Evolutionary conservation across 2,888 invertebrate species (phyloP).

Genomic region (Athrips mouffetella): DNA sequence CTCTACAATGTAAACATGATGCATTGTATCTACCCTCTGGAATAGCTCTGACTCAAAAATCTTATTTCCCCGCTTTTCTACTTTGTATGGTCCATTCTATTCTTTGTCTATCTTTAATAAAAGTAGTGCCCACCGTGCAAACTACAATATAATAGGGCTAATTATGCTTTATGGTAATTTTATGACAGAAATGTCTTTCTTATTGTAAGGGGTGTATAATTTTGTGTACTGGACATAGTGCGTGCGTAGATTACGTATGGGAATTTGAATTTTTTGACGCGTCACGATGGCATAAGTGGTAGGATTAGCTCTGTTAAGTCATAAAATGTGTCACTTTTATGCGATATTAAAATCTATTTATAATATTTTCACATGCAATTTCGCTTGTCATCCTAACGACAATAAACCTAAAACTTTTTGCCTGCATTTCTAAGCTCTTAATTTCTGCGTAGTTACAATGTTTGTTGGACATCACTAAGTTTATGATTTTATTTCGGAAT

Average conservation of each 20-base stretch:
- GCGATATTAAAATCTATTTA: constrained; percentile 4
- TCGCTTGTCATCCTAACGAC: constrained; percentile 3
- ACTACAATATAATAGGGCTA: constrained; percentile 67
- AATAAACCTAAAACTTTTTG: not conserved
- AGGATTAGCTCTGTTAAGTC: constrained; percentile 41
- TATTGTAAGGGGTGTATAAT: constrained; percentile 56
- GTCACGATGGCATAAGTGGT: constrained; percentile 52
- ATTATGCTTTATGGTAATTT: constrained; percentile 73
- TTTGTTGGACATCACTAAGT: too few relatives aligned
- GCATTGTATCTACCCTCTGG: constrained; percentile 45
- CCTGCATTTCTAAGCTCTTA: too few relatives aligned
- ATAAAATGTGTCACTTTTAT: constrained; percentile 29
- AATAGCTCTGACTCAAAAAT: constrained; percentile 14
- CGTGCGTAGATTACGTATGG: constrained; percentile 42
- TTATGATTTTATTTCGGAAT: too few relatives aligned
- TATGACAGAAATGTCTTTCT: constrained; percentile 53
- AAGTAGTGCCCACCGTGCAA: constrained; percentile 64
- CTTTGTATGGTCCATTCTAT: constrained; percentile 5
- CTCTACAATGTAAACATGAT: constrained; percentile 70
- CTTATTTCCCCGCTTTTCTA: constrained; percentile 18
- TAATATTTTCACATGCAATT: constrained; percentile 10
- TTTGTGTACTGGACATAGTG: constrained; percentile 39
- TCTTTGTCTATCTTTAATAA: constrained; percentile 53
- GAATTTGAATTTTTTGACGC: constrained; percentile 59
- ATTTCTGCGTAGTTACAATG: too few relatives aligned